Conservation (phyloP, 2,113 vertebrate genomes). For the Erpornis zantholeuca region DNA sequence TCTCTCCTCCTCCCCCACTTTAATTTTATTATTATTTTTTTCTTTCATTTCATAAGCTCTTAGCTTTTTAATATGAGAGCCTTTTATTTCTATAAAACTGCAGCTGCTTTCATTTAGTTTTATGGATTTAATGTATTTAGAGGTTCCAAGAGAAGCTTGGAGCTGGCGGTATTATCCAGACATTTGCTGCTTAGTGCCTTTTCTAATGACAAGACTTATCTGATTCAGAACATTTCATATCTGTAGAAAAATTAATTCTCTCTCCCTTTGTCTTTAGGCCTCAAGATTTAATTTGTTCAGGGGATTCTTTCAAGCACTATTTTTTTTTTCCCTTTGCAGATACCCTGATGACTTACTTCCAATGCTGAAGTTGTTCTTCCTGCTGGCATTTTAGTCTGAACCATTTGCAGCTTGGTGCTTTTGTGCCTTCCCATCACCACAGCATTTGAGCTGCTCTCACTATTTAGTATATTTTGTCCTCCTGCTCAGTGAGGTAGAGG, state of each 20-base stretch:
- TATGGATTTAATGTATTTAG: conserved; percentile 76
- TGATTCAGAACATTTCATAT: conserved; percentile 55
- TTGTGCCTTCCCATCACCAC: neutral
- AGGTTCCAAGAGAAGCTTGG: conserved; percentile 53
- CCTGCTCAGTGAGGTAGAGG: neutral
- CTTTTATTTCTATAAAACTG: conserved; percentile 78
- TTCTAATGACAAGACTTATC: conserved; percentile 64
- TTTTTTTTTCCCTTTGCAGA: conserved; percentile 7
- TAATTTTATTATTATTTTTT: conserved; percentile 71
- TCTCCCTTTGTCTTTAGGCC: conserved; percentile 66
- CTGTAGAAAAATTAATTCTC: conserved; percentile 62
- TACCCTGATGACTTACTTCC: conserved; percentile 57
- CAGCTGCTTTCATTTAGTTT: conserved; percentile 78
- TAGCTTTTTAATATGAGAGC: conserved; percentile 73
- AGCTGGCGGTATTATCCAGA: conserved; percentile 64
- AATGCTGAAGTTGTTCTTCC: conserved; percentile 42
- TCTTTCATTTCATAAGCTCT: conserved; percentile 72
- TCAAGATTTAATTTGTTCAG: conserved; percentile 69
- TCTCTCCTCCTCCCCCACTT: neutral
- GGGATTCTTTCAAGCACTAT: conserved; percentile 47
- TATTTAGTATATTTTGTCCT: neutral
- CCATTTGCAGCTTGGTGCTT: neutral
- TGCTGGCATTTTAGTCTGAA: conserved; percentile 17
- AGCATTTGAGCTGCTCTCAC: neutral
- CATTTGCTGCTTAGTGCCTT: conserved; percentile 66